Percentiles rank a stretch among this genome's conserved stretches.
These are phyloP conservation scores for Stigmatopora nigra DNA, from an alignment of 2,113 vertebrate species.

Conservation along the genomic window DNA sequence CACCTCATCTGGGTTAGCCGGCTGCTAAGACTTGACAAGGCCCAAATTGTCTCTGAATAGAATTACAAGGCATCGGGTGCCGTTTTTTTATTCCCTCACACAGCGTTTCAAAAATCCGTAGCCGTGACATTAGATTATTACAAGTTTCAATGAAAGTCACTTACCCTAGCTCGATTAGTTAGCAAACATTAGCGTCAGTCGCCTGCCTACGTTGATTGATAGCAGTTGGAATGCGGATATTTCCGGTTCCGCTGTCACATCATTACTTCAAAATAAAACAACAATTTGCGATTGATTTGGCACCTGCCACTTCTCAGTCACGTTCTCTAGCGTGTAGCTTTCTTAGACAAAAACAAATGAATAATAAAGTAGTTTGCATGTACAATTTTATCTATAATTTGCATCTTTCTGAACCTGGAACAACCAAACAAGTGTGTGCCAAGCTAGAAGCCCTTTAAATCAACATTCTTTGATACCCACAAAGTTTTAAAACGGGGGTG, in stretches of 20 bases:
- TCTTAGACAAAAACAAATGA: too few relatives aligned
- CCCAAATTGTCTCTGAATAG: conserved; percentile 17
- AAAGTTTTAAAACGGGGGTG: too few relatives aligned
- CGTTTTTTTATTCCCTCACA: neutral
- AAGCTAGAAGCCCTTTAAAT: too few relatives aligned
- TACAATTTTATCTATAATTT: too few relatives aligned
- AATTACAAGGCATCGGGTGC: conserved; percentile 34
- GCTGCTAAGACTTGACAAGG: conserved; percentile 36
- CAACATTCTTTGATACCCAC: too few relatives aligned
- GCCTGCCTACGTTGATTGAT: conserved; percentile 63
- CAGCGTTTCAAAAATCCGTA: neutral
- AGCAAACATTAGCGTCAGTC: conserved; percentile 70
- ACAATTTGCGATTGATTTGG: too few relatives aligned
- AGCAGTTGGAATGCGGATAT: conserved; percentile 56
- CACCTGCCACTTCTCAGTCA: too few relatives aligned
- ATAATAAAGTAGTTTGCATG: too few relatives aligned
- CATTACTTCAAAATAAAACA: conserved; percentile 57
- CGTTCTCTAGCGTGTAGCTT: too few relatives aligned
- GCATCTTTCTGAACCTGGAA: too few relatives aligned
- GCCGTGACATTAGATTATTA: neutral
- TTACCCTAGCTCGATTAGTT: conserved; percentile 56
- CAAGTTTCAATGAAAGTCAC: conserved; percentile 27
- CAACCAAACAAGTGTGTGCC: too few relatives aligned
- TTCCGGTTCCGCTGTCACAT: conserved; percentile 52
- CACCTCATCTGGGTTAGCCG: conserved; percentile 22